Base-by-base conservation (phyloP, 2,797 vertebrate genomes). In the Naso thynnoides region DNA sequence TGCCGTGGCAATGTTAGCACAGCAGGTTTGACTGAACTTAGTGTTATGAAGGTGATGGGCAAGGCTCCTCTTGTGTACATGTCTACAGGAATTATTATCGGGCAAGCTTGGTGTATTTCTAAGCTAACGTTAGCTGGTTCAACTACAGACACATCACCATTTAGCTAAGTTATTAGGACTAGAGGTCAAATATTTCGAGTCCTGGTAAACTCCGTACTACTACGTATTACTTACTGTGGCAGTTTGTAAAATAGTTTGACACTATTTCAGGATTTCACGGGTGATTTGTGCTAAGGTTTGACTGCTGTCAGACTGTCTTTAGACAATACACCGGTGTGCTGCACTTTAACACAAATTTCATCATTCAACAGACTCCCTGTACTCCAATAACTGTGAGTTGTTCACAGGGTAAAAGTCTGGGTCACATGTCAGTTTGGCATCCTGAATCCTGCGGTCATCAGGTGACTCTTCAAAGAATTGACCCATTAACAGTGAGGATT, bases 151-250 rank as follows among this genome's bases (percentile, higher is more conserved):
- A 23, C 26, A 44, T 31, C 31, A 57, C 14, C 13, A 39, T 50
- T 23, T 10, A 5, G 27, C 41, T 47, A 8, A 14, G 6, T 49
- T 59, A 31, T 4, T 8, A 11, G 49, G 61, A 44, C 27, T 7
- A 42, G 53, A 61, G 73, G 76, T 77, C 57, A 79, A 18, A 27
- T 50, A 6, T 36, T 38, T 24, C 2, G 13, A 18, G 23, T n/a
- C 33, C 3, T 57, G n/a, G 1, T 33, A 24, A 21, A 31, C 41
- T 60, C 8, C 24, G 26, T 5, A 14, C 16, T n/a, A 3, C 2
- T 45, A 15, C 24, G n/a, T 6, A 6, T 1, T 39, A 6, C 33
- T 42, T 10, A 24, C 15, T 19, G 5, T 9, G 27, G 10, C 19
- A 48, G 2, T 38, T 15, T 27, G 10, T 49, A 7, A 14, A 29